Percentiles rank a stretch among this genome's conserved stretches.
Evolutionary conservation across 2,888 invertebrate species (phyloP).

Genomic region (Aphidius colemani): DNA sequence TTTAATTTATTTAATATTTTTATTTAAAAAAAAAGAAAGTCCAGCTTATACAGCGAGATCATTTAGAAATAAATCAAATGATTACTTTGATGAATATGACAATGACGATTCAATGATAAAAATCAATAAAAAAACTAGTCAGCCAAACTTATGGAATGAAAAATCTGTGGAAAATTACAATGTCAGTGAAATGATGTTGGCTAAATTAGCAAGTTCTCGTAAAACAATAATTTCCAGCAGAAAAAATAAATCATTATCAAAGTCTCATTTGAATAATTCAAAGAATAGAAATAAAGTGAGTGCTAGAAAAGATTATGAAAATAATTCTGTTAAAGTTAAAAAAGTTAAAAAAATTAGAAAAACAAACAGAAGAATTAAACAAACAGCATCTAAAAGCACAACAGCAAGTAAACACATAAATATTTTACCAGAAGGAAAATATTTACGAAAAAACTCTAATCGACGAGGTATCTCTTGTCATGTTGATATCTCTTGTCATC

Average conservation of each 20-base stretch:
- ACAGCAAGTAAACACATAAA: conserved; percentile 39
- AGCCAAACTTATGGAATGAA: conserved; percentile 4
- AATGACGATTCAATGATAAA: conserved; percentile 11
- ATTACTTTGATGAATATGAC: conserved; percentile 12
- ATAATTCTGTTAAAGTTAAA: conserved; percentile 13
- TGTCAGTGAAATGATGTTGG: background rate
- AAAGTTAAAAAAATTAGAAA: conserved; percentile 45
- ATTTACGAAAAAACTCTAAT: conserved; percentile 22
- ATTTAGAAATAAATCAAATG: conserved; percentile 1
- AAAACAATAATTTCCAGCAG: too few relatives aligned
- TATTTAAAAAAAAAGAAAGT: too few relatives aligned
- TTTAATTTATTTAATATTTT: too few relatives aligned
- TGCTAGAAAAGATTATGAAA: background rate
- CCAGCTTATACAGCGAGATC: conserved; percentile 14
- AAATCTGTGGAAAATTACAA: background rate
- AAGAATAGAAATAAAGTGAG: too few relatives aligned
- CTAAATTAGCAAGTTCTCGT: too few relatives aligned
- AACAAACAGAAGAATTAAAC: conserved; percentile 38
- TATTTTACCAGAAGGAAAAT: conserved; percentile 31
- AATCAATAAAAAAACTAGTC: conserved; percentile 6
- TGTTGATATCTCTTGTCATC: too few relatives aligned
- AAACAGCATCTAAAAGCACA: conserved; percentile 48
- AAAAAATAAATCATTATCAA: too few relatives aligned
- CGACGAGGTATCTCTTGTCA: too few relatives aligned
- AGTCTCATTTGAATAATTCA: too few relatives aligned